phyloP scores from a whole-genome alignment of 2,797 vertebrate genomes.

The Danio tinwini region DNA sequence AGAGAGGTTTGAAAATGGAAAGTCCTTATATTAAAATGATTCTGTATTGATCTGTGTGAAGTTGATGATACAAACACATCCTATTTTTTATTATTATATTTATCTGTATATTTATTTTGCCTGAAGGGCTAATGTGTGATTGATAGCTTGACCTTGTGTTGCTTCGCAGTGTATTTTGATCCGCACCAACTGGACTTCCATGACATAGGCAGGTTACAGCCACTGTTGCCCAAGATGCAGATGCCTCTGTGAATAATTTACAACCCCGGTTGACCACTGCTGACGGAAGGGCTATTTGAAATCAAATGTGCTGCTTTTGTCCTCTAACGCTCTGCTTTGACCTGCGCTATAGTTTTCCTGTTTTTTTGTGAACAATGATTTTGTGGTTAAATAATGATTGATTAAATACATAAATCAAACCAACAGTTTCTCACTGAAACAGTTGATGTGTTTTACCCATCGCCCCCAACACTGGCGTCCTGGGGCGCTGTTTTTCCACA shows the following conservation, averaged over 20 bases:
- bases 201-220: conserved; percentile 59
- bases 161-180: conserved; percentile 57
- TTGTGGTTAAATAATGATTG: conserved; percentile 13
- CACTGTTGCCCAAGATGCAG: conserved; percentile 57
- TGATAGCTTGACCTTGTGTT: conserved; percentile 54
- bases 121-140: conserved; percentile 20
- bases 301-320: conserved; percentile 60
- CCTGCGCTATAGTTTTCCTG: conserved; percentile 26
- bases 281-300: conserved; percentile 63
- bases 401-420: conserved; percentile 7
- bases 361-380: neutral
- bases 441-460: neutral
- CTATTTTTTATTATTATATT: neutral
- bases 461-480: no score
- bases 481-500: no score
- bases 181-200: conserved; percentile 53
- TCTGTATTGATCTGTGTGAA: conserved; percentile 5
- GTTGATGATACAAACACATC: conserved; percentile 1
- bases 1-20: neutral
- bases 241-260: conserved; percentile 64
- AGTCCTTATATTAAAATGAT: conserved; percentile 9
- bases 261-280: conserved; percentile 60
- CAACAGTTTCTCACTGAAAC: conserved; percentile 14
- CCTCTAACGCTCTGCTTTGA: conserved; percentile 48
- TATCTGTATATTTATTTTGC: neutral